Evolutionary conservation across 92 coral and sea anemone species (phyloP).

Genomic region (Anthopleura xanthogrammica): DNA sequence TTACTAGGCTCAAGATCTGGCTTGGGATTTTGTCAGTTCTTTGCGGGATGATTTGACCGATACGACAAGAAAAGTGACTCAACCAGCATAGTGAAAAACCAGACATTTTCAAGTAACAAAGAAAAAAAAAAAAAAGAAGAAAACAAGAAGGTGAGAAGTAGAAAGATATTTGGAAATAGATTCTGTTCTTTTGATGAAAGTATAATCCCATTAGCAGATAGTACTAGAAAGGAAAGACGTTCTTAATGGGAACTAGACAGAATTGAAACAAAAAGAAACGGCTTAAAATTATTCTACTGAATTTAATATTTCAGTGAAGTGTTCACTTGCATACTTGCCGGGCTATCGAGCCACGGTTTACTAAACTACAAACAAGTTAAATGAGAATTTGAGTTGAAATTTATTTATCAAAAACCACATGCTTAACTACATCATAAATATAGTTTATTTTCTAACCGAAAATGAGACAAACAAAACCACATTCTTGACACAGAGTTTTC

Average conservation of each 20-base stretch:
- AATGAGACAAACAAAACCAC: not conserved
- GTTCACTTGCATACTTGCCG: not conserved
- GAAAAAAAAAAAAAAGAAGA: not conserved
- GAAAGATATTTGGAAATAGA: not conserved
- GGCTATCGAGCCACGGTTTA: not conserved
- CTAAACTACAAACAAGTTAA: not conserved
- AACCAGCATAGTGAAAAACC: not conserved
- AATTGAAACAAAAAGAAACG: not conserved
- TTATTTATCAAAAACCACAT: not conserved
- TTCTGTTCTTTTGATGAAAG: not conserved
- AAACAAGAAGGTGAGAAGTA: not conserved
- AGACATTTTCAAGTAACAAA: not conserved
- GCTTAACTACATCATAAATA: not conserved
- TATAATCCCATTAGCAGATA: not conserved
- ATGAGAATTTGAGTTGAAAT: not conserved
- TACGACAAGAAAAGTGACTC: not conserved
- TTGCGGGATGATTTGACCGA: not conserved
- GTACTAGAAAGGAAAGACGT: not conserved
- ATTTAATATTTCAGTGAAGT: too few species aligned
- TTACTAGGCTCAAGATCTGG: not conserved
- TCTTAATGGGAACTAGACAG: not conserved
- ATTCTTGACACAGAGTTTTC: not conserved
- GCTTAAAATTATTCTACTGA: too few species aligned
- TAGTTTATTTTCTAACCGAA: not conserved
- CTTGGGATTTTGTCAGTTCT: not conserved